phyloP scores from a whole-genome alignment of 2,888 invertebrate genomes.

The Cheilosia variabilis region DNA sequence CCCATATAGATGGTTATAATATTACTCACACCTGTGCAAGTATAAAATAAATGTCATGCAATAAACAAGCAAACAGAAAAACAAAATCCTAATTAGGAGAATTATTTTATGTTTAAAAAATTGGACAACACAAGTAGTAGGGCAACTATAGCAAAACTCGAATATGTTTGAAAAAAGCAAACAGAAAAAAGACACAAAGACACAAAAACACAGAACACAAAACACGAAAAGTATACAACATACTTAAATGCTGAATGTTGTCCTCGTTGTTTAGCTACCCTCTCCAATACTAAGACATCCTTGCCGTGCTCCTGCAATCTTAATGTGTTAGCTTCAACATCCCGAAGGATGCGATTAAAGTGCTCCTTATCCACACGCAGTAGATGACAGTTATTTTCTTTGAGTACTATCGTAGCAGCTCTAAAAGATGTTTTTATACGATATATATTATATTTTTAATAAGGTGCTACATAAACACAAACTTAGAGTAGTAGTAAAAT shows the following conservation, averaged over 20 bases:
- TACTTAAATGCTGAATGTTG: conserved; percentile 86
- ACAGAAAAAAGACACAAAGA: neutral
- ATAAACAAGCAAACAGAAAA: too few species aligned
- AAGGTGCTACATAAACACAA: too few species aligned
- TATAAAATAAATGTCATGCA: too few species aligned
- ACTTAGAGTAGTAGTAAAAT: too few species aligned
- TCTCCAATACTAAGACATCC: conserved; percentile 92
- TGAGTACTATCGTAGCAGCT: conserved; percentile 91
- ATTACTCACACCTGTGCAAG: too few species aligned
- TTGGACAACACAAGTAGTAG: too few species aligned
- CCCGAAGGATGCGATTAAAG: conserved; percentile 91
- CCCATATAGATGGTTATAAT: too few species aligned
- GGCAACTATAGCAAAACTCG: too few species aligned
- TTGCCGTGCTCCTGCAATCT: conserved; percentile 92
- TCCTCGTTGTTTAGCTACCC: conserved; percentile 86
- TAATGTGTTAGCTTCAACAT: conserved; percentile 95
- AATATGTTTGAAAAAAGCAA: too few species aligned
- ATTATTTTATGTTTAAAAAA: too few species aligned
- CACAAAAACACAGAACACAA: conserved; percentile 27
- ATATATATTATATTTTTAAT: conserved; percentile 21
- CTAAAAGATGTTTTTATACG: conserved; percentile 82
- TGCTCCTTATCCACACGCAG: conserved; percentile 93
- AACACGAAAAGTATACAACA: conserved; percentile 78
- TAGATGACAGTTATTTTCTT: conserved; percentile 93
- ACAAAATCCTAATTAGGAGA: too few species aligned